Evolutionary conservation across 2,888 invertebrate species (phyloP), one percentile per base, ranked within the genome.

Genomic region (Lithophane ornitopus): DNA sequence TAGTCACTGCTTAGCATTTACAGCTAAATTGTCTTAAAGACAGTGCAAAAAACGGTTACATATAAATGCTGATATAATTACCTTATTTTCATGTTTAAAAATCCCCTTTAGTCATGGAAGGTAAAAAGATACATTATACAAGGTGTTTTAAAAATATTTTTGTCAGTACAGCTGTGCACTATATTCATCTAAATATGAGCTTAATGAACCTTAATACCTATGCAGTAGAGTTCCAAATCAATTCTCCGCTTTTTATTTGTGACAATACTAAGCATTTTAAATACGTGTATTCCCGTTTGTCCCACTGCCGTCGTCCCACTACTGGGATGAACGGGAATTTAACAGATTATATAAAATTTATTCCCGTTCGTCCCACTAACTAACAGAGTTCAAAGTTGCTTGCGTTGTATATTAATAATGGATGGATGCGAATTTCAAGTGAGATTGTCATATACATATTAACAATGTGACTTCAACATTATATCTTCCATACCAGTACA

Each of bases 11-110:
- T 61, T n/a, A 2, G 59, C 80, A 56, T 56, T 22, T 83, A 70
- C 66, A 81, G 39, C 34, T 54, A 72, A 72, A 69, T 39, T 59
- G 83, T 70, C 84, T 73, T 66, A 67, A 0, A 81, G 83, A 78
- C 81, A 34, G 54, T 71, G 54, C 63, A 49, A 19, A n/a, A 7
- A 67, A 34, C 16, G 34, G n/a, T 34, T 67, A 52, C 11, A 66
- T 65, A 63, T 26, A 77, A 70, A 78, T 78, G 63, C 26, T 49
- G 28, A 28, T 68, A 39, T 6, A 63, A 63, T 34, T 52, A 65
- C 0, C 44, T 58, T 58, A 68, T 52, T 65, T 34, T 44, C 11
- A 46, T 49, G 6, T 49, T 39, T 54, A 16, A n/a, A 39, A 58
- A 41, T 16, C 11, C 7, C 16, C 28, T 65, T n/a, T 52, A 61